phyloP scores from a whole-genome alignment of 2,113 vertebrate genomes.

The Epinephelus moara region DNA sequence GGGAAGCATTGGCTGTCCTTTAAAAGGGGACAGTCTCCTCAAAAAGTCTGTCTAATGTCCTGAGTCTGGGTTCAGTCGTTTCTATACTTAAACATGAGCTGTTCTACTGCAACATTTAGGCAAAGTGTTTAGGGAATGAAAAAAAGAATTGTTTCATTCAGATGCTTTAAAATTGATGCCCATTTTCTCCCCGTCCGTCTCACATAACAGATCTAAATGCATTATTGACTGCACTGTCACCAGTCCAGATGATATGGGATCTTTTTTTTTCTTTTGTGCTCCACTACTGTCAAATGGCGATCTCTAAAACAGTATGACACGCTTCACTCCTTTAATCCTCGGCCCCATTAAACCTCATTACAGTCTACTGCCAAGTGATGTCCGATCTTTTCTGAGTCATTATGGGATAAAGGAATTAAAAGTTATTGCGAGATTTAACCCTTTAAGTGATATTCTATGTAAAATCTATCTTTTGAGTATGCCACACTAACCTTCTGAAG shows the following conservation, averaged over 20 bases:
- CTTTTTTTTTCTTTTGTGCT: neutral
- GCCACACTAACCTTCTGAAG: neutral
- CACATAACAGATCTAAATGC: neutral
- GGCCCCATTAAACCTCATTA: neutral
- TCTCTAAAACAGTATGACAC: neutral
- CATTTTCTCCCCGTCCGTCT: neutral
- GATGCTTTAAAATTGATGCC: neutral
- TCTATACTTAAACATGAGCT: neutral
- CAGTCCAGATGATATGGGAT: neutral
- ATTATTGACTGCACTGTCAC: conserved; percentile 16
- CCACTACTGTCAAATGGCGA: neutral
- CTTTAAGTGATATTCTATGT: neutral
- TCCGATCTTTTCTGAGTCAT: neutral
- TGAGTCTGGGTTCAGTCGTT: neutral
- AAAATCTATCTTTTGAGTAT: neutral
- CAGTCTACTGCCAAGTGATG: neutral
- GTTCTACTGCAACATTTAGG: neutral
- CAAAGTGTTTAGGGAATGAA: neutral
- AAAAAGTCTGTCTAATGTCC: neutral
- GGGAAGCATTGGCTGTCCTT: conserved; percentile 11
- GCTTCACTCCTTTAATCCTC: neutral
- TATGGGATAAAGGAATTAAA: neutral
- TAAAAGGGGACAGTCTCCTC: neutral
- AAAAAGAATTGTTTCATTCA: neutral
- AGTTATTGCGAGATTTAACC: neutral